These are phyloP conservation scores for Tipula lateralis DNA, from an alignment of 2,888 invertebrate genomes.

Conservation along the genomic window DNA sequence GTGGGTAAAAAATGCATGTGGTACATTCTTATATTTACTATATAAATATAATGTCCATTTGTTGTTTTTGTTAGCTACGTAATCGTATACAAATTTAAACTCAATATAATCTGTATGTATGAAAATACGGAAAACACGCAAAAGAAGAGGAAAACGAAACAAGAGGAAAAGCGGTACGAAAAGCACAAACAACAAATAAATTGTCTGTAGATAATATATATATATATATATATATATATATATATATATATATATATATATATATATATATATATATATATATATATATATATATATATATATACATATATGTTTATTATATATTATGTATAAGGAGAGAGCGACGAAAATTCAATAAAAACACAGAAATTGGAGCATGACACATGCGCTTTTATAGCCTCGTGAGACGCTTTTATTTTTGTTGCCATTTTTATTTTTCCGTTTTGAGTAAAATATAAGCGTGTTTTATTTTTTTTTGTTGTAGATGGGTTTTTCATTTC, in stretches of 20 bases:
- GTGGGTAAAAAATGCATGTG: background rate
- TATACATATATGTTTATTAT: too few relatives aligned
- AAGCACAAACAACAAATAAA: constrained; percentile 2
- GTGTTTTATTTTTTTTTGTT: background rate
- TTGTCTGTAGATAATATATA: background rate
- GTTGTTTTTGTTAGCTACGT: background rate
- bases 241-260: background rate
- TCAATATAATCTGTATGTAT: background rate
- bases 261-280: background rate
- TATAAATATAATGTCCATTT: background rate
- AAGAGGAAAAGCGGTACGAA: background rate
- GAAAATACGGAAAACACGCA: background rate
- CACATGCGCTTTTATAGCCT: background rate
- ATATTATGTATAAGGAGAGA: background rate
- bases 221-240: background rate
- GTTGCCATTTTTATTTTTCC: constrained; percentile 24
- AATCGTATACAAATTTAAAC: background rate
- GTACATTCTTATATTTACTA: background rate
- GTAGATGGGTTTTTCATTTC: background rate
- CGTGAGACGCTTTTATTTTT: background rate
- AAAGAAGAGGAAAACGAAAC: background rate
- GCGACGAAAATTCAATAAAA: background rate
- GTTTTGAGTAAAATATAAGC: background rate
- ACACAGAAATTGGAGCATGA: background rate
- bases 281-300: background rate